Base-by-base conservation (phyloP, 2,797 vertebrate genomes). In the Triplophysa yarkandensis region DNA sequence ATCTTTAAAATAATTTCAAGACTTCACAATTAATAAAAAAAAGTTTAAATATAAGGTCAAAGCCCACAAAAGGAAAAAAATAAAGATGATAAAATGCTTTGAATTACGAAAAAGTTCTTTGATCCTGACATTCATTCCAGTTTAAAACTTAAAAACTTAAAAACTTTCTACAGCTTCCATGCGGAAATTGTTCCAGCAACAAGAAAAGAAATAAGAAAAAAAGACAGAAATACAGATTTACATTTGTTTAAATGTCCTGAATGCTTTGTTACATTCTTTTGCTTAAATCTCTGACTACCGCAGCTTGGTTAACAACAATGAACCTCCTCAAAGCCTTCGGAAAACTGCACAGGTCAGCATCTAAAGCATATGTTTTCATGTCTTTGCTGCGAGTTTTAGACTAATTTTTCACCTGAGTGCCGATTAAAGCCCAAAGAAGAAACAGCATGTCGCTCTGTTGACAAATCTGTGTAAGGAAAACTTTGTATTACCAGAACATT, bases 401-500 rank as follows among this genome's bases (percentile, higher is more conserved):
- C 34, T 25, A 28, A 78, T 64, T 75, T 81, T 61, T 78, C 76
- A 81, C 76, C 60, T 68, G 63, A 78, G 62, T 72, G 76, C 62
- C 68, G 57, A 70, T 78, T 81, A 81, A 81, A 78, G 72, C 71
- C 41, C 64, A 46, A 23, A 72, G 65, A 72, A 68, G 68, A 30
- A 78, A 57, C 68, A 60, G 16, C 32, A 50, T 68, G 66, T 54
- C 65, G 17, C n/a, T n/a, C n/a, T n/a, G n/a, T n/a, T n/a, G 14
- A 44, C 48, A 28, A 68, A 39, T 68, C 71, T 57, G 19, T 4
- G 2, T 21, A 14, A 65, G 6, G 48, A 27, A 60, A 58, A 68
- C 61, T 6, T 34, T 63, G 41, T 23, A 13, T 8, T 32, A 16
- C 17, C 9, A 60, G 41, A 57, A 44, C 28, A n/a, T n/a, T n/a